Conservation (phyloP, 2,888 invertebrate species). For the Isoperla grammatica region DNA sequence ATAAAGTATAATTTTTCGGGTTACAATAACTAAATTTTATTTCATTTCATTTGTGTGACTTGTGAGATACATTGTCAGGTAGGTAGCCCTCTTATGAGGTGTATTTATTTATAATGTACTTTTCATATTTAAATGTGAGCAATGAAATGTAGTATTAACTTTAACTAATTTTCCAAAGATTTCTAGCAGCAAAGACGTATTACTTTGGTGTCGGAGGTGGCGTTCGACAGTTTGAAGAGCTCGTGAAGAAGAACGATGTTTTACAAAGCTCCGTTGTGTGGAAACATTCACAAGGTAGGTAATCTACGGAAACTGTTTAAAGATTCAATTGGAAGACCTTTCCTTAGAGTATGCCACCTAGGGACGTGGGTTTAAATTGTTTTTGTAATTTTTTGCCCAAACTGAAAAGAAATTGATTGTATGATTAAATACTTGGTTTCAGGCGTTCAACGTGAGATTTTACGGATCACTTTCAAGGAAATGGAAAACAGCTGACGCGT, state of each 20-base stretch:
- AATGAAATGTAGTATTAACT: too few relatives aligned
- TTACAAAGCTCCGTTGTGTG: slow-evolving; percentile 57
- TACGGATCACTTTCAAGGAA: slow-evolving; percentile 23
- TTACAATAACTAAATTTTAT: too few relatives aligned
- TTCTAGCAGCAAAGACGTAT: slow-evolving; percentile 82
- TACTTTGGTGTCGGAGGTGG: slow-evolving; percentile 97
- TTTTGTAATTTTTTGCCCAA: too few relatives aligned
- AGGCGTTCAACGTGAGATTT: slow-evolving; percentile 35
- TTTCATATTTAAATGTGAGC: too few relatives aligned
- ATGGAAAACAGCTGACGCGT: background rate
- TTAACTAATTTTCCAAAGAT: slow-evolving; percentile 39
- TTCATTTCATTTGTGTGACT: too few relatives aligned
- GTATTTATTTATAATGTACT: too few relatives aligned
- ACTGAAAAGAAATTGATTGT: background rate
- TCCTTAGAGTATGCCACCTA: too few relatives aligned
- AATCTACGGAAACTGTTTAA: slow-evolving; percentile 17
- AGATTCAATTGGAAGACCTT: background rate
- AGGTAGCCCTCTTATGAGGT: too few relatives aligned
- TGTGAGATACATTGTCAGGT: too few relatives aligned
- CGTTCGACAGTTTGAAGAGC: slow-evolving; percentile 64
- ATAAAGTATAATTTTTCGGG: too few relatives aligned
- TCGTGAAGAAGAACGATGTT: slow-evolving; percentile 49
- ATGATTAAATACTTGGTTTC: slow-evolving; percentile 10
- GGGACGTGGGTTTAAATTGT: too few relatives aligned
- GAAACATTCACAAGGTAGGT: slow-evolving; percentile 54